A percentile compares a stretch with the other conserved stretches of the same genome.
Conservation (phyloP, 2,888 invertebrate species). For the Trachelus tabidus region DNA sequence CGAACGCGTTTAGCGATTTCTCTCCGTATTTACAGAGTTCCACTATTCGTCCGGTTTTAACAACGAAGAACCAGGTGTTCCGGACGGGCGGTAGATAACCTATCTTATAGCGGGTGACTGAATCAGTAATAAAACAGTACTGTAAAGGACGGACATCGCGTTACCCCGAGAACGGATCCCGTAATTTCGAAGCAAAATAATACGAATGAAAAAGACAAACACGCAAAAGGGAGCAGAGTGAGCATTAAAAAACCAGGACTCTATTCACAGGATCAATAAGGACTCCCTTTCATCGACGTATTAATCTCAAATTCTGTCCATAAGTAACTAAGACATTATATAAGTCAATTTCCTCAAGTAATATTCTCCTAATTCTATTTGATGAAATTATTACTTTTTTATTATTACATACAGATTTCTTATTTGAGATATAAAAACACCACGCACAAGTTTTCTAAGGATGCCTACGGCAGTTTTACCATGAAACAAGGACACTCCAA, state of each 20-base stretch:
- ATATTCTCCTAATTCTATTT: neutral
- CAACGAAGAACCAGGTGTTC: slow-evolving; percentile 11
- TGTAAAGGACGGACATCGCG: neutral
- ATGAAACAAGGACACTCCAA: neutral
- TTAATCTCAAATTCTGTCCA: neutral
- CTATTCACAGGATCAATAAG: neutral
- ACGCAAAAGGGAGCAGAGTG: neutral
- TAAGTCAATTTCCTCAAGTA: too few species aligned
- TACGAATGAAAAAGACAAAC: neutral
- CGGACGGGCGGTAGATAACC: slow-evolving; percentile 1
- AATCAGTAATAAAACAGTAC: neutral
- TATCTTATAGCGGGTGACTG: neutral
- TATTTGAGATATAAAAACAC: neutral
- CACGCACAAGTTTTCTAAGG: neutral
- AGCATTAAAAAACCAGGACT: neutral
- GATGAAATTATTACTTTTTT: neutral
- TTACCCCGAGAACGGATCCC: neutral
- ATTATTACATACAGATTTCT: neutral
- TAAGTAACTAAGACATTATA: too few species aligned
- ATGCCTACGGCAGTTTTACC: neutral
- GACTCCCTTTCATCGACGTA: neutral
- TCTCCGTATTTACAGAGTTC: slow-evolving; percentile 6
- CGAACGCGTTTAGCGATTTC: slow-evolving; percentile 3
- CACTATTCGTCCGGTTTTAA: neutral
- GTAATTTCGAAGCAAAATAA: neutral